Percentiles rank a stretch among this genome's conserved stretches.
Conservation (phyloP, 64 coral and sea anemone genomes). For the Montipora cactus region DNA sequence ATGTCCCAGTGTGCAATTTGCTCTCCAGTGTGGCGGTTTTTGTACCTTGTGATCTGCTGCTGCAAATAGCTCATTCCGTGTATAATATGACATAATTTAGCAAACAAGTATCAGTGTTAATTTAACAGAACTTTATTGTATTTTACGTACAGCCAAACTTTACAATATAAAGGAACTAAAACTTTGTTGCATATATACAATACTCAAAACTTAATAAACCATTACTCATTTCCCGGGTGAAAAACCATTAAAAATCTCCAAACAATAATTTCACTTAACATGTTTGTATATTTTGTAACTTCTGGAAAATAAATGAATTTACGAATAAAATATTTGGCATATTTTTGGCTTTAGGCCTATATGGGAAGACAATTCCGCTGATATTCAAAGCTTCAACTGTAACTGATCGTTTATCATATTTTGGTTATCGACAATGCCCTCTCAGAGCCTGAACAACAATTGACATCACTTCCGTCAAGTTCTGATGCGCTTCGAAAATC, state of each 20-base stretch:
- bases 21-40: too few relatives aligned
- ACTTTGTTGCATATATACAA: neutral
- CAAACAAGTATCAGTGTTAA: neutral
- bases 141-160: neutral
- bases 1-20: too few relatives aligned
- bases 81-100: neutral
- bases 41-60: too few relatives aligned
- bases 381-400: neutral
- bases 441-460: constrained; percentile 29
- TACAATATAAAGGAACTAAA: neutral
- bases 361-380: neutral
- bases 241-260: neutral
- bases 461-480: constrained; percentile 62
- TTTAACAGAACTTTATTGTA: constrained; percentile 6
- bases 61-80: too few relatives aligned
- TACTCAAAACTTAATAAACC: neutral
- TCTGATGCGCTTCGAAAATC: constrained; percentile 67
- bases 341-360: neutral
- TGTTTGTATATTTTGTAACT: neutral
- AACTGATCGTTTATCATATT: neutral
- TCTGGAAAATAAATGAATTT: neutral
- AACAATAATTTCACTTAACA: neutral
- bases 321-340: neutral
- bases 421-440: neutral
- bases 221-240: neutral